phyloP scores from a whole-genome alignment of 1,140 invertebrate genomes.

The Drosophila murphyi region DNA sequence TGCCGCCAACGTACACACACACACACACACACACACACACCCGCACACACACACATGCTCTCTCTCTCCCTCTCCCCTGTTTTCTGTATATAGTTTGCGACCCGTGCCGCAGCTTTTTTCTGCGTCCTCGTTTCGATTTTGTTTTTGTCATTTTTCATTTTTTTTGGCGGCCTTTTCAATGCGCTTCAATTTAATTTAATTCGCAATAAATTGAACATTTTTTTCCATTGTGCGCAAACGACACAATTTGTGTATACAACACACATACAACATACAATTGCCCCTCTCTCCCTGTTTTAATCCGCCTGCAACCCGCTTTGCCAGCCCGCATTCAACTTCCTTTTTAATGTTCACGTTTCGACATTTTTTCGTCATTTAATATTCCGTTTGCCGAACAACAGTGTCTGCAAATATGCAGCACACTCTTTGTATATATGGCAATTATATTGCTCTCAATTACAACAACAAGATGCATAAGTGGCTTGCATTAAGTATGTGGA shows the following conservation, averaged over 20 bases:
- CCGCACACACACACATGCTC: not conserved
- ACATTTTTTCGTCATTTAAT: conserved; percentile 30
- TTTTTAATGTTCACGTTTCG: conserved; percentile 55
- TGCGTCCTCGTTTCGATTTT: conserved; percentile 38
- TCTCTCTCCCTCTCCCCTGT: not conserved
- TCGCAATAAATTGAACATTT: conserved; percentile 79
- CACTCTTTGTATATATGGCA: not conserved
- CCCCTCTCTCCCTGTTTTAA: not conserved
- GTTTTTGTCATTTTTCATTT: not conserved
- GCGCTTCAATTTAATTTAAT: conserved; percentile 82
- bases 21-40: too few species aligned
- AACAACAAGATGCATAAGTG: conserved; percentile 16
- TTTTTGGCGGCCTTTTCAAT: conserved; percentile 70
- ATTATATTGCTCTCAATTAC: conserved; percentile 15
- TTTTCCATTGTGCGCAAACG: conserved; percentile 41
- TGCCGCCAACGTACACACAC: conserved; percentile 63
- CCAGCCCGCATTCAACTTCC: conserved; percentile 66
- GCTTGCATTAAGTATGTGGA: not conserved
- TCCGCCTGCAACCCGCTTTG: not conserved
- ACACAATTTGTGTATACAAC: conserved; percentile 55
- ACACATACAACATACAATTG: not conserved
- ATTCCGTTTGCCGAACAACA: conserved; percentile 37
- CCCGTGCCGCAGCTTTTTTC: conserved; percentile 48
- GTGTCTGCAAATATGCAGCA: conserved; percentile 42
- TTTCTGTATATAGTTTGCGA: not conserved